A percentile compares a stretch with the other conserved stretches of the same genome.
Conservation (phyloP, 2,888 invertebrate genomes). For the Oligia fasciuncula region DNA sequence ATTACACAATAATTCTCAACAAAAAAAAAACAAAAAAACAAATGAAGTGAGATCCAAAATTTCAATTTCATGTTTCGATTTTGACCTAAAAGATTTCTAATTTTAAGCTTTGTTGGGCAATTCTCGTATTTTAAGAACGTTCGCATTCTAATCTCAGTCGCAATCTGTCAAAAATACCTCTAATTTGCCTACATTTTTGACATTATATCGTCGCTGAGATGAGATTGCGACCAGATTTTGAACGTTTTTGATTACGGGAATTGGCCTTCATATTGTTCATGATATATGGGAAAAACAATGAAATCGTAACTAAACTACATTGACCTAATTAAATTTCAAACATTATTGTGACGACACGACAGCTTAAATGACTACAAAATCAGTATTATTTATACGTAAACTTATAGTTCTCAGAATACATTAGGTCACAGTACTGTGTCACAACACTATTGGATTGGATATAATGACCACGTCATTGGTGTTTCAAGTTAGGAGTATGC, state of each 20-base stretch:
- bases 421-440: conserved; percentile 7
- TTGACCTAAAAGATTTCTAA: not conserved
- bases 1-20: conserved; percentile 3
- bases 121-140: not conserved
- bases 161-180: not conserved
- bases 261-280: not conserved
- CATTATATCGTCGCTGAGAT: not conserved
- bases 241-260: too few relatives aligned
- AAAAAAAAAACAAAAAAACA: conserved; percentile 17
- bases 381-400: not conserved
- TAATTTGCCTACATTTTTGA: not conserved
- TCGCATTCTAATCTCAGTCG: not conserved
- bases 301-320: not conserved
- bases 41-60: conserved; percentile 35
- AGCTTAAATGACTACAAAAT: not conserved
- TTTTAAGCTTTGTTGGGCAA: not conserved
- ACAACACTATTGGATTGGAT: conserved; percentile 1
- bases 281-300: not conserved
- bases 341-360: not conserved
- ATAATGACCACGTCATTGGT: not conserved
- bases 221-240: not conserved
- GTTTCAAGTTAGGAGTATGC: not conserved
- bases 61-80: conserved; percentile 15
- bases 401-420: not conserved
- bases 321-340: not conserved